Percentiles rank a stretch among this genome's conserved stretches.
Evolutionary conservation across 2,888 invertebrate species (phyloP).

Genomic region (Agelastica alni): DNA sequence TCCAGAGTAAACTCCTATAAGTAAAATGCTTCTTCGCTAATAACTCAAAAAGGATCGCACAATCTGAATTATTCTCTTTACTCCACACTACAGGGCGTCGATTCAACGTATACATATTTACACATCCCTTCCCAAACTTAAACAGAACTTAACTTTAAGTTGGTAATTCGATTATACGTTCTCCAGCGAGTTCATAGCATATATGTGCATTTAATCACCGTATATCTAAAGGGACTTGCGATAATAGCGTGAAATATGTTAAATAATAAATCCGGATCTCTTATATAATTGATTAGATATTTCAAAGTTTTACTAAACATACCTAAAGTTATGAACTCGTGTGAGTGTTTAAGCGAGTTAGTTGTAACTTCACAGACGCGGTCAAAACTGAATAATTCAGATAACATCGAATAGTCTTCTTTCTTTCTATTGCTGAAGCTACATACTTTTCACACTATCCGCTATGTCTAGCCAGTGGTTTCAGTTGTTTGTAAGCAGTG

Average conservation of each 20-base stretch:
- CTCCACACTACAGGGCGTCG: background rate
- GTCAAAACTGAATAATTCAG: no score
- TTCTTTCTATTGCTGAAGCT: no score
- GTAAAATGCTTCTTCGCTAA: background rate
- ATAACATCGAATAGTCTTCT: no score
- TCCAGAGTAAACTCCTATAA: no score
- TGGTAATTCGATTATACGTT: conserved; percentile 2
- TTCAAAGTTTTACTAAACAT: no score
- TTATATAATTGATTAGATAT: background rate
- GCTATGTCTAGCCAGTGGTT: no score
- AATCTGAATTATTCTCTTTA: background rate
- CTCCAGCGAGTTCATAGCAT: background rate
- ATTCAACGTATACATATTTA: background rate
- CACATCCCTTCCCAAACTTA: background rate
- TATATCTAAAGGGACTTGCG: background rate
- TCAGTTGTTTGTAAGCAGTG: no score
- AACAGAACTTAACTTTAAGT: conserved; percentile 5
- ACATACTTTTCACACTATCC: no score
- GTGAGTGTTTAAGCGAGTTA: no score
- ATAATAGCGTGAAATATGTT: conserved; percentile 5
- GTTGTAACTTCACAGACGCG: no score
- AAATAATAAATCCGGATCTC: conserved; percentile 4
- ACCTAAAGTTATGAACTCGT: no score
- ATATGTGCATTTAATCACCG: background rate
- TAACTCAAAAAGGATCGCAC: background rate